These are phyloP conservation scores for Euura saliciscinereae DNA, from an alignment of 1,140 invertebrate genomes.

Conservation along the genomic window DNA sequence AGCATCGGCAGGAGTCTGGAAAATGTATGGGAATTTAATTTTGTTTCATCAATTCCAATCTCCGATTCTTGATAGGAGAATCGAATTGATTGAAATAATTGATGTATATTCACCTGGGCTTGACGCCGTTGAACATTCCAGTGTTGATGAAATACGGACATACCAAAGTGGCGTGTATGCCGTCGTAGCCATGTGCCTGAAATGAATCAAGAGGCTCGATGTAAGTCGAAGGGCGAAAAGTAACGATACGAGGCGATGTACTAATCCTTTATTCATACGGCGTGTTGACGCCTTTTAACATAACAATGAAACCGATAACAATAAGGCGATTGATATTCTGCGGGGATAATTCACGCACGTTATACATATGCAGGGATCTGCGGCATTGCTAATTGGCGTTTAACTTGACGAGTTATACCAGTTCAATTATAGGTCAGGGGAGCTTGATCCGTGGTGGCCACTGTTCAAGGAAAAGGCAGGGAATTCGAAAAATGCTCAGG, in stretches of 20 bases:
- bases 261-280: not conserved
- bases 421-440: not conserved
- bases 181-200: conserved; percentile 65
- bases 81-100: not conserved
- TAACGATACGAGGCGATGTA: not conserved
- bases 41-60: conserved; percentile 9
- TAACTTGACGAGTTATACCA: not conserved
- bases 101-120: conserved; percentile 70
- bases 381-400: not conserved
- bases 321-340: not conserved
- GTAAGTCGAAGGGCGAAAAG: not conserved
- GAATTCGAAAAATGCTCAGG: no score
- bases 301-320: not conserved
- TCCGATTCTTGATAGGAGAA: not conserved
- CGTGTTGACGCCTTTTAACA: not conserved
- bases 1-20: conserved; percentile 80
- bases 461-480: no score
- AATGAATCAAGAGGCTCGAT: conserved; percentile 27
- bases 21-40: conserved; percentile 28
- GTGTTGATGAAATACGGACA: conserved; percentile 95
- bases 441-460: not conserved
- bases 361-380: not conserved
- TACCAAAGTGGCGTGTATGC: conserved; percentile 85
- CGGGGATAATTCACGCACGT: not conserved
- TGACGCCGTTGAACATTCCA: conserved; percentile 93